phyloP scores from a whole-genome alignment of 2,113 vertebrate genomes.

The Myotis davidii region DNA sequence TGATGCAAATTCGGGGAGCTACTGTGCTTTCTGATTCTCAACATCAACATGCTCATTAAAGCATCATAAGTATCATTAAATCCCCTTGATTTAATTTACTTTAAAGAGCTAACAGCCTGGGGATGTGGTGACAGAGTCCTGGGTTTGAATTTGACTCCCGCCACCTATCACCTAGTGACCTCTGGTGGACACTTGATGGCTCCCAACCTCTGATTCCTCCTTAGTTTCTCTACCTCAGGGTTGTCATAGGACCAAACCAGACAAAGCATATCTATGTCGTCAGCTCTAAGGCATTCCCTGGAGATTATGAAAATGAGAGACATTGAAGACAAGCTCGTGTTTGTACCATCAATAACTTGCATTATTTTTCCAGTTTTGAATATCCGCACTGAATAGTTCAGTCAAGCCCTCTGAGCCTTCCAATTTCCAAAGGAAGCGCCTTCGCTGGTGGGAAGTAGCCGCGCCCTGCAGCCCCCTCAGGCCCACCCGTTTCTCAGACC shows the following conservation, averaged over 20 bases:
- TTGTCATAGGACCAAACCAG: background rate
- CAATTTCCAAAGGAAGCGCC: background rate
- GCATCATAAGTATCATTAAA: background rate
- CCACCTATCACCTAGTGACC: background rate
- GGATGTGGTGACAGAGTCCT: background rate
- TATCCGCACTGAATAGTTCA: background rate
- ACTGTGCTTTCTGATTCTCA: background rate
- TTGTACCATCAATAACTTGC: background rate
- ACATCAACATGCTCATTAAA: background rate
- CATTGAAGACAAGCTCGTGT: background rate
- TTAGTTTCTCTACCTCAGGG: background rate
- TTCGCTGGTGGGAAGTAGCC: background rate
- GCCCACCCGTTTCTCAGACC: no score
- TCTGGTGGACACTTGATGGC: background rate
- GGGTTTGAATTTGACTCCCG: background rate
- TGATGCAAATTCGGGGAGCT: background rate
- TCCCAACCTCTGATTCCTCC: background rate
- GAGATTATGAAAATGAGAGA: background rate
- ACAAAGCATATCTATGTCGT: background rate
- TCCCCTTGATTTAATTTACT: background rate
- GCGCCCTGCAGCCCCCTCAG: rapidly evolving
- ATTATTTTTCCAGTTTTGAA: background rate
- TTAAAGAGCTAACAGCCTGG: background rate
- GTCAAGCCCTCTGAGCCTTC: background rate
- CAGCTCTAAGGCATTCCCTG: background rate